Conservation (phyloP, 2,113 vertebrate genomes). For the Oreotrochilus melanogaster region DNA sequence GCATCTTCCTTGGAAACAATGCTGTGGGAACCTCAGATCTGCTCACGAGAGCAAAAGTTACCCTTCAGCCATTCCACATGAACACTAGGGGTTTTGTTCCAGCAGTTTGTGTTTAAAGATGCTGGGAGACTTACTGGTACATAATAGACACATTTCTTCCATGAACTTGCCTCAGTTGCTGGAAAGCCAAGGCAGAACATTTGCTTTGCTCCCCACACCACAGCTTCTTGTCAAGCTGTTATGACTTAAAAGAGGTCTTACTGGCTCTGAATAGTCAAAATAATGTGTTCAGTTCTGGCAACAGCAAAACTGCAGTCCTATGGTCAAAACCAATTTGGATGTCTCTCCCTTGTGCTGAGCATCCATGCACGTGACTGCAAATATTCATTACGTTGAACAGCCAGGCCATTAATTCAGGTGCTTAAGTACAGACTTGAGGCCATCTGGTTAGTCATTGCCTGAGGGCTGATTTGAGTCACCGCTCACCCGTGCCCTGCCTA, state of each 20-base stretch:
- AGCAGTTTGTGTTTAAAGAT: not conserved
- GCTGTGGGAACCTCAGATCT: not conserved
- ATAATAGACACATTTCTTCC: not conserved
- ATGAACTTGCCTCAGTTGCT: not conserved
- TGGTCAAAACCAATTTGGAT: not conserved
- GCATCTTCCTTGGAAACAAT: not conserved
- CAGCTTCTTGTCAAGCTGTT: not conserved
- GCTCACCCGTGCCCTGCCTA: not conserved
- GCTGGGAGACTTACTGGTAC: not conserved
- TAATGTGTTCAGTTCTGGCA: not conserved
- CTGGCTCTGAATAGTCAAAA: not conserved
- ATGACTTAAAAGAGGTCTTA: not conserved
- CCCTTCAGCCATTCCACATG: not conserved
- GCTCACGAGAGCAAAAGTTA: not conserved
- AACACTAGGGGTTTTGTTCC: not conserved
- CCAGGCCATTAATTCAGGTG: not conserved
- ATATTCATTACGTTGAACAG: not conserved
- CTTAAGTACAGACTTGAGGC: not conserved
- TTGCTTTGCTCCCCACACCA: fast-evolving
- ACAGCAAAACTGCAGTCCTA: not conserved
- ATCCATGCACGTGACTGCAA: not conserved
- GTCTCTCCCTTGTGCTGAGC: not conserved
- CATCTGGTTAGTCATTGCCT: not conserved
- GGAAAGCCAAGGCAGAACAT: not conserved
- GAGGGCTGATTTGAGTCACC: not conserved